Conservation (phyloP, 2,113 vertebrate species). For the Stegostoma tigrinum region DNA sequence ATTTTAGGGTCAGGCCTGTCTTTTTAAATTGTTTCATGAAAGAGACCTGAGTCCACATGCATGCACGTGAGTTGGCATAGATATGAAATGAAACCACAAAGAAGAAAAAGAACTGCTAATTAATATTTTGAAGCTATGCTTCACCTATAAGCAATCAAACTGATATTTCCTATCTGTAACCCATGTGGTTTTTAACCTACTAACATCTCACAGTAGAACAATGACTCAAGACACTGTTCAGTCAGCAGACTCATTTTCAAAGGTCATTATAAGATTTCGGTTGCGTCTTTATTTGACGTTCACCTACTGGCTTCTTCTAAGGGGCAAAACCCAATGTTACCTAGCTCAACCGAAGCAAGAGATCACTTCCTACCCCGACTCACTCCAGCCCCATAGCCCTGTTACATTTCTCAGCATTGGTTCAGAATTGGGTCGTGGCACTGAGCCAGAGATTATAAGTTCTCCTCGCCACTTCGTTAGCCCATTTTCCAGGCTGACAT, state of each 20-base stretch:
- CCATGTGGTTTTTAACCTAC: background rate
- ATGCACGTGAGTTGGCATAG: background rate
- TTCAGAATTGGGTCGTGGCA: background rate
- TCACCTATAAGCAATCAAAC: background rate
- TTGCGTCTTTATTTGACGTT: background rate
- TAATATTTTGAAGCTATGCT: background rate
- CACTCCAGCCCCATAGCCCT: background rate
- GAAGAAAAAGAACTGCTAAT: background rate
- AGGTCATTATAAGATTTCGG: background rate
- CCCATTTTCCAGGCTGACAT: background rate
- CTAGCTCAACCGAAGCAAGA: background rate
- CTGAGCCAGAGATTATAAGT: background rate
- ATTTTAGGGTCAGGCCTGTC: background rate
- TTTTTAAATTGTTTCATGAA: background rate
- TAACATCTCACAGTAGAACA: background rate
- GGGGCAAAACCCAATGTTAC: background rate
- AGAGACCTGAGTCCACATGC: background rate
- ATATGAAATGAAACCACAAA: background rate
- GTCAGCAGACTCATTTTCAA: background rate
- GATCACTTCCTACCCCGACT: background rate
- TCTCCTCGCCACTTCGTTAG: background rate
- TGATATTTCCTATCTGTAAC: conserved; percentile 19
- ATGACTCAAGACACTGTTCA: background rate
- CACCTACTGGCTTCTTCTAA: background rate
- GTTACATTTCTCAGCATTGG: background rate